These are phyloP conservation scores for Drosophila elegans DNA, from an alignment of 1,140 invertebrate genomes.

Conservation along the genomic window DNA sequence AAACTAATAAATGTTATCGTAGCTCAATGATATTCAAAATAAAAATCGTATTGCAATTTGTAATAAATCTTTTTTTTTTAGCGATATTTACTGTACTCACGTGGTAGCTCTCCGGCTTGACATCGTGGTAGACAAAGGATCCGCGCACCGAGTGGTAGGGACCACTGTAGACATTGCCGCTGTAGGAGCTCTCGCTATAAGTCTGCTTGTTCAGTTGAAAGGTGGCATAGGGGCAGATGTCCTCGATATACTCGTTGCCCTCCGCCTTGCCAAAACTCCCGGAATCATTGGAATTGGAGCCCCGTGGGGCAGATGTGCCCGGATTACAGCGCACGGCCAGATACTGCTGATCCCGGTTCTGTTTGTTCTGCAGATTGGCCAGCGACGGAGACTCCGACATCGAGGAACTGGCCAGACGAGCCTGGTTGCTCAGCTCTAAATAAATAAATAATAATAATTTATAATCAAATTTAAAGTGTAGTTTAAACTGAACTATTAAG, in stretches of 20 bases:
- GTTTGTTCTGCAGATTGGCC: slow-evolving; percentile 91
- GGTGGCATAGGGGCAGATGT: slow-evolving; percentile 95
- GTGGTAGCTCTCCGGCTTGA: slow-evolving; percentile 87
- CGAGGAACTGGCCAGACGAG: slow-evolving; percentile 76
- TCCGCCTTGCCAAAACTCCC: slow-evolving; percentile 86
- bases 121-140: slow-evolving; percentile 95
- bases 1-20: no score
- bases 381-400: slow-evolving; percentile 89
- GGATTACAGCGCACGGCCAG: slow-evolving; percentile 87
- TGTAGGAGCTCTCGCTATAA: slow-evolving; percentile 94
- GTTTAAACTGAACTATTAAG: not conserved
- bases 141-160: slow-evolving; percentile 94
- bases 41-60: no score
- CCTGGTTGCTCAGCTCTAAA: slow-evolving; percentile 74
- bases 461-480: no score
- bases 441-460: no score
- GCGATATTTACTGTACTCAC: slow-evolving; percentile 76
- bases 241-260: slow-evolving; percentile 92
- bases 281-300: slow-evolving; percentile 85
- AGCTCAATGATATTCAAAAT: no score
- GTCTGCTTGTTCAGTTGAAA: slow-evolving; percentile 94
- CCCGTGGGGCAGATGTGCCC: slow-evolving; percentile 83
- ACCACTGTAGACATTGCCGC: slow-evolving; percentile 93
- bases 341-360: slow-evolving; percentile 91
- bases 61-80: no score